Percentiles rank a stretch among this genome's conserved stretches.
Evolutionary conservation across 2,888 invertebrate species (phyloP).

Genomic region (Drosophila dives): DNA sequence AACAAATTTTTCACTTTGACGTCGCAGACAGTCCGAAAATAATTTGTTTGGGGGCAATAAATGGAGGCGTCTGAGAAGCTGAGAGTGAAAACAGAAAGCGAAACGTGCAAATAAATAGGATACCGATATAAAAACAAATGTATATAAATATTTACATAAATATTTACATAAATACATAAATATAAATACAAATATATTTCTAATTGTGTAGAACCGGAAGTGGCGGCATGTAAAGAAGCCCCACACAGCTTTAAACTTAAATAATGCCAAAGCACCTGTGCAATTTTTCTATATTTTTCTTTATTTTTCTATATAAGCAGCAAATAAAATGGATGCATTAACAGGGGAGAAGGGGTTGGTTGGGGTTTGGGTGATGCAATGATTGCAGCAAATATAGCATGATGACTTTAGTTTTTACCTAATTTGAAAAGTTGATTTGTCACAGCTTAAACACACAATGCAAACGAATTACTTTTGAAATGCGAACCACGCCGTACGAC

Average conservation of each 20-base stretch:
- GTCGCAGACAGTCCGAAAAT: slow-evolving; percentile 57
- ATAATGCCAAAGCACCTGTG: slow-evolving; percentile 34
- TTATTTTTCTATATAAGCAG: slow-evolving; percentile 28
- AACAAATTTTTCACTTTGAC: slow-evolving; percentile 59
- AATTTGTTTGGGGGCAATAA: slow-evolving; percentile 36
- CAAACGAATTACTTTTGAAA: slow-evolving; percentile 36
- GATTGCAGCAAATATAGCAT: slow-evolving; percentile 1
- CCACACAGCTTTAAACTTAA: slow-evolving; percentile 21
- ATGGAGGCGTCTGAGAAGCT: slow-evolving; percentile 35
- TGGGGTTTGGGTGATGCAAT: neutral
- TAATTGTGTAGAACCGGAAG: slow-evolving; percentile 30
- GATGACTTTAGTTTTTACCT: slow-evolving; percentile 39
- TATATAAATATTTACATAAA: slow-evolving; percentile 4
- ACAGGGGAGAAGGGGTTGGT: neutral
- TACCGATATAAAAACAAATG: neutral
- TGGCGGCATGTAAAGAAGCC: slow-evolving; percentile 23
- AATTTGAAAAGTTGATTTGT: slow-evolving; percentile 30
- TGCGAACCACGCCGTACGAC: slow-evolving; percentile 72
- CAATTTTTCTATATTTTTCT: slow-evolving; percentile 17
- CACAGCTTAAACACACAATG: slow-evolving; percentile 25
- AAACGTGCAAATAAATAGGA: slow-evolving; percentile 9
- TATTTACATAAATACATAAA: neutral
- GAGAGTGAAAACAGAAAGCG: slow-evolving; percentile 46
- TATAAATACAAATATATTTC: neutral
- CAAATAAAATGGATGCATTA: neutral